Evolutionary conservation across 1,140 invertebrate species (phyloP), one percentile per base, ranked within the genome.

Genomic region (Panulirus ornatus): DNA sequence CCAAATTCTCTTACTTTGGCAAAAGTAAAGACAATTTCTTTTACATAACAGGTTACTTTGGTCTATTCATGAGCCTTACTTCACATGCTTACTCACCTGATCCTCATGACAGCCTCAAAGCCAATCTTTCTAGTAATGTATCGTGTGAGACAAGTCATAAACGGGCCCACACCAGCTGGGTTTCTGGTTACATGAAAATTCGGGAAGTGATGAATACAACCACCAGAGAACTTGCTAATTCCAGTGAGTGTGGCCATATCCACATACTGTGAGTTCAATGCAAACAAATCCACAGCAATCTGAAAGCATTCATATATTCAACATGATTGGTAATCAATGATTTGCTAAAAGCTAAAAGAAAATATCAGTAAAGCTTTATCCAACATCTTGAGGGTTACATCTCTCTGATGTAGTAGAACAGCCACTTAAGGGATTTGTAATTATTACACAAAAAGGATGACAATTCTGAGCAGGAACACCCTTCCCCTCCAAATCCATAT

Each of bases 31-130:
- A n/a, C n/a, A n/a, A n/a, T n/a, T n/a, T n/a, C n/a, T n/a, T n/a
- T n/a, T n/a, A n/a, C n/a, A n/a, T n/a, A n/a, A n/a, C n/a, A n/a
- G n/a, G n/a, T n/a, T n/a, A n/a, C n/a, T n/a, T n/a, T n/a, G n/a
- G n/a, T n/a, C n/a, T n/a, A n/a, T n/a, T n/a, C n/a, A n/a, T n/a
- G n/a, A n/a, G n/a, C n/a, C n/a, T n/a, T n/a, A n/a, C 38, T 34
- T 9, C 19, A 16, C 14, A 40, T 22, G 11, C n/a, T 22, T 27
- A 63, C 70, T 36, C n/a, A 99, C 6, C 99, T 95, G 85, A 99
- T 96, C 93, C 99, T 95, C 98, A 99, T 98, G 0, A 99, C 99
- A 58, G 99, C 97, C 94, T 99, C 99, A 94, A 99, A 99, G 51
- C 99, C 99, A 92, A 99, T 99, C 94, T 99, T 99, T 90, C 99